Conservation (phyloP, 2,113 vertebrate genomes). For the Dipodomys spectabilis region DNA sequence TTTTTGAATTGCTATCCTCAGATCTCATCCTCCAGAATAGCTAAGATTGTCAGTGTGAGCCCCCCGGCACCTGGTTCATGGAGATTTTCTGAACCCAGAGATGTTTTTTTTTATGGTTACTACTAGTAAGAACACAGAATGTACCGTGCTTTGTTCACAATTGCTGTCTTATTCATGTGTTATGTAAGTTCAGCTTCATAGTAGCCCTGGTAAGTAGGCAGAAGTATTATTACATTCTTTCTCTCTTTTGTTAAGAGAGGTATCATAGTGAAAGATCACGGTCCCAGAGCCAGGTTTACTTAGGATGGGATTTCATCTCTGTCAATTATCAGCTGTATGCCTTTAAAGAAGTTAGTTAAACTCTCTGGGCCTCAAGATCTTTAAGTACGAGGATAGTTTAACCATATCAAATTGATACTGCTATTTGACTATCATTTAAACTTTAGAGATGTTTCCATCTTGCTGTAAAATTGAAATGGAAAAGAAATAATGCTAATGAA, state of each 20-base stretch:
- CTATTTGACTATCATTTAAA: constrained; percentile 48
- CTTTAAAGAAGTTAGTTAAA: constrained; percentile 40
- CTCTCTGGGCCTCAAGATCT: neutral
- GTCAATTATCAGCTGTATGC: neutral
- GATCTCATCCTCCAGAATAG: too few relatives aligned
- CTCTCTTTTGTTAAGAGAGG: neutral
- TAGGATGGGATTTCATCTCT: neutral
- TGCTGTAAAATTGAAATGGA: constrained; percentile 67
- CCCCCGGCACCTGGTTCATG: neutral
- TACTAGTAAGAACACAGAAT: neutral
- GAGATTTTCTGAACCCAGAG: neutral
- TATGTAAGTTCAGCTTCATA: neutral
- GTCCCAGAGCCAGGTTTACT: neutral
- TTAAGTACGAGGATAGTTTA: constrained; percentile 37
- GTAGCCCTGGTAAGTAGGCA: neutral
- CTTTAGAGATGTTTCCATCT: constrained; percentile 61
- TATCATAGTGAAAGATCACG: neutral
- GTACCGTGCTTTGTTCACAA: neutral
- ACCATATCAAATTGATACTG: constrained; percentile 21
- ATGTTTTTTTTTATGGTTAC: neutral
- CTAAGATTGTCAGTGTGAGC: too few relatives aligned
- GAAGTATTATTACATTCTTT: neutral
- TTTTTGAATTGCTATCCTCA: too few relatives aligned
- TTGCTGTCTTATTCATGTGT: neutral
- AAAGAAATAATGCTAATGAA: constrained; percentile 77